These are phyloP conservation scores for Buathra laborator DNA, from an alignment of 2,888 invertebrate species.

Conservation along the genomic window DNA sequence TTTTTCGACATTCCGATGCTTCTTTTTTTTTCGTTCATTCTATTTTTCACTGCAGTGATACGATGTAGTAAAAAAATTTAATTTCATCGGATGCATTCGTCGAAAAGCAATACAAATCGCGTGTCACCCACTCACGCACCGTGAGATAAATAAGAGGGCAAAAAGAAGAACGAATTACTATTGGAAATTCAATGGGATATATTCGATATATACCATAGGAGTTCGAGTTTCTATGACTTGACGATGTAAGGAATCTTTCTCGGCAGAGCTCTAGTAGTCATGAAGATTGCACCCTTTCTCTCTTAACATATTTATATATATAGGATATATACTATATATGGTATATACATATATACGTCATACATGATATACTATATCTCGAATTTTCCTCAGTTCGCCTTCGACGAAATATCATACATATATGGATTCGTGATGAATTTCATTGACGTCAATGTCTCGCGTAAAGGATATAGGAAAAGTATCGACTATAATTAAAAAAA, in stretches of 20 bases:
- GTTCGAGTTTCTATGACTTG: constrained; percentile 44
- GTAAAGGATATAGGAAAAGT: neutral
- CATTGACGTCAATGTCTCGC: neutral
- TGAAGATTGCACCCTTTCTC: constrained; percentile 14
- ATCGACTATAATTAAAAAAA: neutral
- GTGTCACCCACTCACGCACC: neutral
- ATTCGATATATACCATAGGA: constrained; percentile 1
- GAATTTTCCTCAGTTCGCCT: neutral
- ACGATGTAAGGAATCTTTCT: constrained; percentile 34
- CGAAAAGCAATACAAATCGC: neutral
- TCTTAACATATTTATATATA: neutral
- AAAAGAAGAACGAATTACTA: constrained; percentile 1
- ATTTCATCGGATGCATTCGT: constrained; percentile 5
- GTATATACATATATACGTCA: constrained; percentile 11
- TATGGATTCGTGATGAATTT: constrained; percentile 24
- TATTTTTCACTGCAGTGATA: neutral
- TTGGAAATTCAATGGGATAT: neutral
- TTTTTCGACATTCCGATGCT: neutral
- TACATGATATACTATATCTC: neutral
- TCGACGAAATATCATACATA: constrained; percentile 42
- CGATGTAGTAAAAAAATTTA: constrained; percentile 6
- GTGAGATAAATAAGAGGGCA: neutral
- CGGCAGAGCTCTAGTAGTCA: constrained; percentile 22
- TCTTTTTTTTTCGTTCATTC: neutral
- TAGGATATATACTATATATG: too few relatives aligned